Conservation (phyloP, 2,113 vertebrate genomes). For the Peucedramus taeniatus region DNA sequence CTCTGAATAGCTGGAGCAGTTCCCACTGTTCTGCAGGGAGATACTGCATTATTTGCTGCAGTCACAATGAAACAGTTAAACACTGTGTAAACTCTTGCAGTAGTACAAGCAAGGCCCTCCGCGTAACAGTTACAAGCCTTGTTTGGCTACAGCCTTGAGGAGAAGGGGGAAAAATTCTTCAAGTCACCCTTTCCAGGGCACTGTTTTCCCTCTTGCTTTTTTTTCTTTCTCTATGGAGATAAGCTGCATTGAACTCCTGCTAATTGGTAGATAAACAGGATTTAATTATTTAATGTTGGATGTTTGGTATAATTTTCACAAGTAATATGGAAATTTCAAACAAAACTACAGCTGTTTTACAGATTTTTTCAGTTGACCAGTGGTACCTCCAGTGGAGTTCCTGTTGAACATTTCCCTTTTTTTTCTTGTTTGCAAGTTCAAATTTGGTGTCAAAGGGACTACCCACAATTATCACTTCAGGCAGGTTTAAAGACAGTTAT, state of each 20-base stretch:
- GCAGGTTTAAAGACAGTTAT: not conserved
- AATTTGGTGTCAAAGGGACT: not conserved
- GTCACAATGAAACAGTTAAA: conserved; percentile 24
- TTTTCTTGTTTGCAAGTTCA: not conserved
- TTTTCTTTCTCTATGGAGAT: not conserved
- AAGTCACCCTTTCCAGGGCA: not conserved
- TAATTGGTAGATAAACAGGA: not conserved
- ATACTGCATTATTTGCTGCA: conserved; percentile 20
- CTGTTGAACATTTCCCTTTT: not conserved
- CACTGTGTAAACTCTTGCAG: not conserved
- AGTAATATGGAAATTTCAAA: not conserved
- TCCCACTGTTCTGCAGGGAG: conserved; percentile 1
- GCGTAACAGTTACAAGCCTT: not conserved
- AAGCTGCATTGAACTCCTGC: not conserved
- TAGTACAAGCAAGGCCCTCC: not conserved
- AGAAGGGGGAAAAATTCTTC: not conserved
- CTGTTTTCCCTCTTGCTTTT: not conserved
- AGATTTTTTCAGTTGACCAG: not conserved
- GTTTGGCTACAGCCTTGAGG: not conserved
- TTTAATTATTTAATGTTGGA: not conserved
- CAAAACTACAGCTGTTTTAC: not conserved
- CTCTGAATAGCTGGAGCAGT: conserved; percentile 40
- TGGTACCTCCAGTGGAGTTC: not conserved
- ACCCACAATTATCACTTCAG: not conserved
- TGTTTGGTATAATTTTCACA: not conserved